Evolutionary conservation across 2,113 vertebrate genomes (phyloP).

Genomic region (Cariama cristata): DNA sequence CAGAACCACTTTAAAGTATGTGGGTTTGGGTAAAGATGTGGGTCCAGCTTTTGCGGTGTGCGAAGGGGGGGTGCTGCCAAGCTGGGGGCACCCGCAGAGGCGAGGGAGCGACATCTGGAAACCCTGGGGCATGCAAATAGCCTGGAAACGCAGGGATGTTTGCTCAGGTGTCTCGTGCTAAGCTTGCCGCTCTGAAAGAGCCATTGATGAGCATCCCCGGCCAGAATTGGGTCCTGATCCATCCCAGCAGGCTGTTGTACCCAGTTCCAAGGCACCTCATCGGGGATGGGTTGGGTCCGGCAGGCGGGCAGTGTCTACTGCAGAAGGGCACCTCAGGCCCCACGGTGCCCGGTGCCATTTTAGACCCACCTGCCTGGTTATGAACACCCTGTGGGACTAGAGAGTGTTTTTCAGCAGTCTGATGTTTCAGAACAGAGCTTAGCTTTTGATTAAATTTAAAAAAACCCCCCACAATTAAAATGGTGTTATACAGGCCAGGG

Average conservation of each 20-base stretch:
- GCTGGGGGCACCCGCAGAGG: not conserved
- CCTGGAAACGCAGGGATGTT: not conserved
- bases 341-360: not conserved
- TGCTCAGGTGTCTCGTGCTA: not conserved
- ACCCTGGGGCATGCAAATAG: not conserved
- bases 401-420: not conserved
- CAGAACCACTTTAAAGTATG: not conserved
- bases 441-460: not conserved
- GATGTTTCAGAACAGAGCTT: not conserved
- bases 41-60: fast-evolving
- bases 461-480: not conserved
- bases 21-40: not conserved
- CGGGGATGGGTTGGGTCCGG: fast-evolving
- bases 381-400: not conserved
- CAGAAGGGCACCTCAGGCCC: not conserved
- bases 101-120: not conserved
- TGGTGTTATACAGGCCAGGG: not conserved
- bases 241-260: not conserved
- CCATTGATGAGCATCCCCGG: not conserved
- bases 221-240: not conserved
- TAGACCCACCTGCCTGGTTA: not conserved
- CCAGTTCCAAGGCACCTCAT: not conserved
- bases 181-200: not conserved
- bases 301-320: fast-evolving
- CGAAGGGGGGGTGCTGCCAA: not conserved